A percentile compares a stretch with the other conserved stretches of the same genome.
Evolutionary conservation across 2,888 invertebrate species (phyloP).

Genomic region (Tholera decimalis): DNA sequence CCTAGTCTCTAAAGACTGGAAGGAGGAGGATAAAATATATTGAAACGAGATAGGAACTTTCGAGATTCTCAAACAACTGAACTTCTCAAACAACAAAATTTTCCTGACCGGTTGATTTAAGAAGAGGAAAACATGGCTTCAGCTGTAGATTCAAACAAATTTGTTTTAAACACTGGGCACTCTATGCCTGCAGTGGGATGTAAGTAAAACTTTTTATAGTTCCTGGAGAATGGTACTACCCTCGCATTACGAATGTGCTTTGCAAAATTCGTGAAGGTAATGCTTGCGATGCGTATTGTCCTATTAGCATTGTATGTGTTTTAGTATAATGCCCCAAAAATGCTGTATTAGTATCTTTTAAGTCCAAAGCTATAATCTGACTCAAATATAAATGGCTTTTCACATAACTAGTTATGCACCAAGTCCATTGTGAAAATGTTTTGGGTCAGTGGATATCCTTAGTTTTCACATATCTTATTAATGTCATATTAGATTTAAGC

Average conservation of each 20-base stretch:
- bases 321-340: too few relatives aligned
- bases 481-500: too few relatives aligned
- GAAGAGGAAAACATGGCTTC: slow-evolving; percentile 48
- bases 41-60: neutral
- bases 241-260: neutral
- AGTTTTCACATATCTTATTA: too few relatives aligned
- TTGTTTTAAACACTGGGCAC: slow-evolving; percentile 72
- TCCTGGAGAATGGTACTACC: neutral
- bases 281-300: neutral
- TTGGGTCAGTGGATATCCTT: too few relatives aligned
- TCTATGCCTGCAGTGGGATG: slow-evolving; percentile 79
- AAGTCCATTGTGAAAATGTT: too few relatives aligned
- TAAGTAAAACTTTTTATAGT: slow-evolving; percentile 64
- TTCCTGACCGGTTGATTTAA: neutral
- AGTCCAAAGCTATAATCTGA: neutral
- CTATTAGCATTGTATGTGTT: neutral
- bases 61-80: too few relatives aligned
- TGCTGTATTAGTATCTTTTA: neutral
- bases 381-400: neutral
- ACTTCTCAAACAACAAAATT: neutral
- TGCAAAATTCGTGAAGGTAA: neutral
- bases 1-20: neutral
- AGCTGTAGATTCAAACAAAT: slow-evolving; percentile 43
- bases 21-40: neutral
- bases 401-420: too few relatives aligned